phyloP scores from a whole-genome alignment of 2,888 invertebrate species.

The Gastracanthus pulcherrimus region DNA sequence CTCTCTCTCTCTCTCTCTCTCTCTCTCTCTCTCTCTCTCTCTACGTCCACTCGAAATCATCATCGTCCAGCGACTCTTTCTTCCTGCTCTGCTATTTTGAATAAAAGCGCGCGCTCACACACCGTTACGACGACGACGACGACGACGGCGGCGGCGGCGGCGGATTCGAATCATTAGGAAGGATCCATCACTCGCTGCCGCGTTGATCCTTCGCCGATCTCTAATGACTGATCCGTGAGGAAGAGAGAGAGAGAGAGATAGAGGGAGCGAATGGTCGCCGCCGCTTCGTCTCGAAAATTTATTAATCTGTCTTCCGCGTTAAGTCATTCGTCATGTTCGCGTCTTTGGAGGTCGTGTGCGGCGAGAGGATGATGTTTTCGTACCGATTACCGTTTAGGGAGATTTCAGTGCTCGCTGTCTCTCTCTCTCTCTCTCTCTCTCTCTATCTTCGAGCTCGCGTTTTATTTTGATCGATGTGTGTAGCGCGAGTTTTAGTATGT shows the following conservation, averaged over 20 bases:
- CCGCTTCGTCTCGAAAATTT: conserved; percentile 37
- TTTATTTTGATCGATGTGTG: background rate
- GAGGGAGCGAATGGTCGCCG: background rate
- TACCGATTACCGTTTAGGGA: conserved; percentile 26
- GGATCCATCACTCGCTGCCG: conserved; percentile 68
- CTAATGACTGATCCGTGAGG: conserved; percentile 67
- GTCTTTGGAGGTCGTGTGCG: conserved; percentile 43
- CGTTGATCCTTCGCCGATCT: conserved; percentile 63
- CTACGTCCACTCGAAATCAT: background rate
- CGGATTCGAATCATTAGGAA: conserved; percentile 68
- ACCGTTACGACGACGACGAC: conserved; percentile 19
- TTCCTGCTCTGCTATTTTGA: conserved; percentile 12
- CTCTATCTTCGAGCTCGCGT: too few species aligned
- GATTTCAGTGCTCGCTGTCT: background rate
- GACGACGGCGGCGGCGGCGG: conserved; percentile 2
- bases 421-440: too few species aligned
- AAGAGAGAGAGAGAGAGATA: background rate
- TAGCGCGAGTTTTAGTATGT: too few species aligned
- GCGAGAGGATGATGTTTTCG: background rate
- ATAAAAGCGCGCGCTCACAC: conserved; percentile 32
- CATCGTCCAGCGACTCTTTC: background rate
- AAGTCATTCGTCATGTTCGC: conserved; percentile 51
- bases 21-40: too few species aligned
- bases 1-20: too few species aligned
- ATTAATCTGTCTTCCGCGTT: conserved; percentile 51